Conservation (phyloP, 2,797 vertebrate genomes). For the Margarornis squamiger region DNA sequence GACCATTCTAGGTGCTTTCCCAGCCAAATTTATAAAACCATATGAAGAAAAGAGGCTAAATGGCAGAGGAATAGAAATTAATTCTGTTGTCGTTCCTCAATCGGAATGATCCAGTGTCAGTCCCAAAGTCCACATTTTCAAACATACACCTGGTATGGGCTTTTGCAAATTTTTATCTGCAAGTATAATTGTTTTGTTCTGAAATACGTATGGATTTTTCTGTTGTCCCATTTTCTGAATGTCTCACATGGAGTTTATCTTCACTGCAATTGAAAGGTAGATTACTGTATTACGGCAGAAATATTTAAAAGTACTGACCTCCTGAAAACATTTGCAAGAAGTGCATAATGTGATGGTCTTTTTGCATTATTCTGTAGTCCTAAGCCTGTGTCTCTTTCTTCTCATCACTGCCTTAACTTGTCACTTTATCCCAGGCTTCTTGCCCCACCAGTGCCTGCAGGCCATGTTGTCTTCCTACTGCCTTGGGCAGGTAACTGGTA, state of each 20-base stretch:
- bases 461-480: background rate
- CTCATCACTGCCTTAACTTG: background rate
- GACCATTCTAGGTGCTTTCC: background rate
- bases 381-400: background rate
- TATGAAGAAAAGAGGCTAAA: background rate
- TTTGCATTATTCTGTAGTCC: background rate
- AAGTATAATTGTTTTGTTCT: background rate
- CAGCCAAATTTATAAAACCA: background rate
- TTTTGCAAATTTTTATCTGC: background rate
- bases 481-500: background rate
- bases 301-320: background rate
- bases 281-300: background rate
- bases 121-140: background rate
- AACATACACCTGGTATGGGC: background rate
- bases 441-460: background rate
- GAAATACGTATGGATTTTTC: background rate
- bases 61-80: background rate
- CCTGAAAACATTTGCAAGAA: background rate
- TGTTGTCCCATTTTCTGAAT: background rate
- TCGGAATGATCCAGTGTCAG: background rate
- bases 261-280: background rate
- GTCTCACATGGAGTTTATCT: background rate
- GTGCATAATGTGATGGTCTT: background rate
- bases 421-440: background rate
- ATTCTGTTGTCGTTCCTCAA: background rate